These are phyloP conservation scores for Strix aluco DNA, from an alignment of 2,113 vertebrate genomes.

Conservation along the genomic window DNA sequence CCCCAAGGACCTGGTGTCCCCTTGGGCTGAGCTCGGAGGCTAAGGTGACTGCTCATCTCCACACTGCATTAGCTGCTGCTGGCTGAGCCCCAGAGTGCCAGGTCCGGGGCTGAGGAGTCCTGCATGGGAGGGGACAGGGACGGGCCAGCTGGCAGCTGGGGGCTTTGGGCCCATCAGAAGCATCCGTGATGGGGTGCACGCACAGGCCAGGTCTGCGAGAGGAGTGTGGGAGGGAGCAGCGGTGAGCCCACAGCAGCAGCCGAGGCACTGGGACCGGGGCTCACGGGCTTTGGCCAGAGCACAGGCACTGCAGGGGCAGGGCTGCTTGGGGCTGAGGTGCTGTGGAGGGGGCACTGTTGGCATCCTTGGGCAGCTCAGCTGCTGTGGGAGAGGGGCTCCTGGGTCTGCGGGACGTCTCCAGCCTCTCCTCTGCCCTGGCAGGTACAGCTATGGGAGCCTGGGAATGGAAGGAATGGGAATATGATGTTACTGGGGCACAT, in stretches of 20 bases:
- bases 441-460: neutral
- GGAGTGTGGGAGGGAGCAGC: neutral
- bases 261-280: fast-evolving
- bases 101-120: neutral
- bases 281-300: neutral
- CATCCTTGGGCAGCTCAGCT: no score
- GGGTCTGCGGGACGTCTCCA: neutral
- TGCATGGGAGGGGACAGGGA: neutral
- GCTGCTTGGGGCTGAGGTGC: neutral
- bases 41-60: conserved; percentile 48
- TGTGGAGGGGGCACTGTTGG: neutral
- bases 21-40: neutral
- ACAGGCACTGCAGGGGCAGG: neutral
- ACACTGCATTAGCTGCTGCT: conserved; percentile 54
- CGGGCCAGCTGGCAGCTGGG: neutral
- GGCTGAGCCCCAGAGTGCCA: conserved; percentile 29
- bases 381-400: neutral
- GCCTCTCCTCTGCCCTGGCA: neutral
- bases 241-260: neutral
- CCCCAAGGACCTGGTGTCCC: neutral
- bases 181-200: no score
- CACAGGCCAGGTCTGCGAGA: neutral
- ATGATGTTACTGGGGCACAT: neutral
- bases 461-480: neutral
- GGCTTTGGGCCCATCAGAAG: neutral